These are phyloP conservation scores for Pipra filicauda DNA, from an alignment of 2,113 vertebrate species.

Conservation along the genomic window DNA sequence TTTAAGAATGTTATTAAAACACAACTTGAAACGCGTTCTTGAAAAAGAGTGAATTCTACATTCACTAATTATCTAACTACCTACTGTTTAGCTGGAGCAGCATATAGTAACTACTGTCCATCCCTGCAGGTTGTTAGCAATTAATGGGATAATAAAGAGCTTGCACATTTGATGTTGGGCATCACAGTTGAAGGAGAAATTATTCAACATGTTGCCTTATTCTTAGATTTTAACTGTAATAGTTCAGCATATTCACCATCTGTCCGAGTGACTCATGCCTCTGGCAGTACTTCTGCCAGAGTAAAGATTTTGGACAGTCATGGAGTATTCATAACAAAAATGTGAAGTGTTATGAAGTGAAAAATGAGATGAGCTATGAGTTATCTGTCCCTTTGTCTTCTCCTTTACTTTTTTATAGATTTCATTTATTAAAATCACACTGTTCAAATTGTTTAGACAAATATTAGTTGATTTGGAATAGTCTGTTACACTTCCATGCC, in stretches of 20 bases:
- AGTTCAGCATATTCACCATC: neutral
- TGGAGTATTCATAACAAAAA: neutral
- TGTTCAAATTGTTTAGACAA: neutral
- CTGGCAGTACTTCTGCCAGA: neutral
- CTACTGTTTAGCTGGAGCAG: neutral
- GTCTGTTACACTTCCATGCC: neutral
- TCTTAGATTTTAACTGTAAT: constrained; percentile 24
- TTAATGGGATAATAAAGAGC: neutral
- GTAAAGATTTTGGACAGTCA: neutral
- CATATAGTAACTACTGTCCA: neutral
- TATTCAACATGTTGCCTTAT: neutral
- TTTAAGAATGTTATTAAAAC: neutral
- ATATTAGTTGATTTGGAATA: neutral
- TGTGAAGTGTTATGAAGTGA: neutral
- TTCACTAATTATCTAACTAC: neutral
- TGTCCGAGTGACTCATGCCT: constrained; percentile 20
- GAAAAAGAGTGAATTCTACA: neutral
- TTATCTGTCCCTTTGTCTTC: neutral
- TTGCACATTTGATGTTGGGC: neutral
- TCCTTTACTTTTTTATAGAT: neutral
- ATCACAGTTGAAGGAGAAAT: constrained; percentile 4
- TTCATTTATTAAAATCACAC: neutral
- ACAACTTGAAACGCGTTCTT: neutral
- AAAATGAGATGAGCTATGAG: neutral
- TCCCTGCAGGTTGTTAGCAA: neutral